Conservation (phyloP, 2,888 invertebrate genomes). For the Drosophila anomalata region DNA sequence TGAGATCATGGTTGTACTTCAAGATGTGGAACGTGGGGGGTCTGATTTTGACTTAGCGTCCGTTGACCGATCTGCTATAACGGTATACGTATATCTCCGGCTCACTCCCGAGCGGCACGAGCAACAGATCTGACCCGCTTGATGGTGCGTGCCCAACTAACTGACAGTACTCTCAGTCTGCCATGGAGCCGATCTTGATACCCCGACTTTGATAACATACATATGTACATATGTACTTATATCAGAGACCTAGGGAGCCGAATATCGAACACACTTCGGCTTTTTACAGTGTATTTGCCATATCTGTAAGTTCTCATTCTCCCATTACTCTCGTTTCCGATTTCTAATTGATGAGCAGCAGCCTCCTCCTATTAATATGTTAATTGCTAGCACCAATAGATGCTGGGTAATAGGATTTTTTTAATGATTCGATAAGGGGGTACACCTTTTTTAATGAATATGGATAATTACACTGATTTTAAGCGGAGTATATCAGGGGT, state of each 20-base stretch:
- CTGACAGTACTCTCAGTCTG: slow-evolving; percentile 41
- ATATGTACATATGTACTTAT: background rate
- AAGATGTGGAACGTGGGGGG: slow-evolving; percentile 3
- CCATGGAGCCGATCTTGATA: slow-evolving; percentile 6
- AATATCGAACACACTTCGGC: slow-evolving; percentile 54
- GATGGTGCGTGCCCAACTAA: slow-evolving; percentile 71
- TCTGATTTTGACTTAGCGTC: slow-evolving; percentile 23
- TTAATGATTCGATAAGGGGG: background rate
- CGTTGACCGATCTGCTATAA: slow-evolving; percentile 33
- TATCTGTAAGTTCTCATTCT: background rate
- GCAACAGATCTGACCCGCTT: slow-evolving; percentile 55
- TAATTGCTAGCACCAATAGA: slow-evolving; percentile 49
- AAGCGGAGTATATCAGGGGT: too few relatives aligned
- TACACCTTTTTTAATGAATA: background rate
- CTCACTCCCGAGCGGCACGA: background rate
- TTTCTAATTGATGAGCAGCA: slow-evolving; percentile 21
- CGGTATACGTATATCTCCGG: slow-evolving; percentile 15
- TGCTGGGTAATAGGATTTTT: background rate
- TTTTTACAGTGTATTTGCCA: slow-evolving; percentile 5
- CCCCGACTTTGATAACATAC: background rate
- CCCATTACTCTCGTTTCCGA: slow-evolving; percentile 12
- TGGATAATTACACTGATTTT: too few relatives aligned
- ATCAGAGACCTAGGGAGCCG: slow-evolving; percentile 48
- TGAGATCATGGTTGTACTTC: slow-evolving; percentile 25
- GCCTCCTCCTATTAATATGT: slow-evolving; percentile 32